Evolutionary conservation across 2,113 vertebrate genomes (phyloP).

Genomic region (Rhinoptilus africanus): DNA sequence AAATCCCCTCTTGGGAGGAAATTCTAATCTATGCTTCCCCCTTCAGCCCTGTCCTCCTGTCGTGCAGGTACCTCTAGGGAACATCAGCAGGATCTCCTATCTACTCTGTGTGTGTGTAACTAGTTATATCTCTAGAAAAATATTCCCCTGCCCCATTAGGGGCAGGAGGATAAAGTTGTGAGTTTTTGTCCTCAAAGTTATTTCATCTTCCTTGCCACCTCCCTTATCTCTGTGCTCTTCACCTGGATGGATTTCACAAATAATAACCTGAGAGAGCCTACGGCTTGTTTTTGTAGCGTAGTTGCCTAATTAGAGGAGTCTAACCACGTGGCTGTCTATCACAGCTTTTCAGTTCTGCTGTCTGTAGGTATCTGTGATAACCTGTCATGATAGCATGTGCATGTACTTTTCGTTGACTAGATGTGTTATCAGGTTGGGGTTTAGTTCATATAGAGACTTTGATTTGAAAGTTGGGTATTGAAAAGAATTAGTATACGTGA

Average conservation of each 20-base stretch:
- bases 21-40: background rate
- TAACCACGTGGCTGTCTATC: background rate
- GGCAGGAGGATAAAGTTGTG: background rate
- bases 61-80: background rate
- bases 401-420: background rate
- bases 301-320: background rate
- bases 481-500: background rate
- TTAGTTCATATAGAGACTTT: background rate
- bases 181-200: background rate
- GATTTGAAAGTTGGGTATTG: background rate
- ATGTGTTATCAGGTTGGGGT: background rate
- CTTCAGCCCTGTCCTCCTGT: background rate
- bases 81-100: background rate
- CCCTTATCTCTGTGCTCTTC: background rate
- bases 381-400: background rate
- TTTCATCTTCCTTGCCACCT: background rate
- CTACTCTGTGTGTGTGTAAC: background rate
- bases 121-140: background rate
- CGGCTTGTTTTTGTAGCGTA: background rate
- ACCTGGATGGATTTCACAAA: background rate
- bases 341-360: background rate
- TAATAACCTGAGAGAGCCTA: background rate
- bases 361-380: background rate
- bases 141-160: background rate
- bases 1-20: background rate